A percentile compares a stretch with the other conserved stretches of the same genome.
These are phyloP conservation scores for Lymantria monacha DNA, from an alignment of 2,888 invertebrate genomes.

Conservation along the genomic window DNA sequence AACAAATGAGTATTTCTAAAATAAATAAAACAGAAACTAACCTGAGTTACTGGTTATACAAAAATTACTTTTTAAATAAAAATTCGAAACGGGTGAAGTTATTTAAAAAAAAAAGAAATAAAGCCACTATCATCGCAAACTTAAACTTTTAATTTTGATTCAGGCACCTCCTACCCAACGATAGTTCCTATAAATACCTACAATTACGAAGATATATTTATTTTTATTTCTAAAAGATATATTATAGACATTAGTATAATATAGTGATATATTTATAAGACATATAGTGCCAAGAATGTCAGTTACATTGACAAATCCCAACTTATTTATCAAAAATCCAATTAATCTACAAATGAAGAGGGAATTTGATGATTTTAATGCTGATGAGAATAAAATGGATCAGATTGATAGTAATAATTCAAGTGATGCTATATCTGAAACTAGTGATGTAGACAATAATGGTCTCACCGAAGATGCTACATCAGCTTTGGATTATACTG, in stretches of 20 bases:
- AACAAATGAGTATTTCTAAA: too few relatives aligned
- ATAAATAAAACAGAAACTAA: too few relatives aligned
- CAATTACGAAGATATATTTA: conserved; percentile 75
- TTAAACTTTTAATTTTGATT: conserved; percentile 44
- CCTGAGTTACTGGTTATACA: too few relatives aligned
- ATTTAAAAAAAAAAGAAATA: conserved; percentile 5
- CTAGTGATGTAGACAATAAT: conserved; percentile 70
- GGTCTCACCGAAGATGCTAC: conserved; percentile 55
- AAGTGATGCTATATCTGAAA: conserved; percentile 69
- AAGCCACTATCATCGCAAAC: background rate
- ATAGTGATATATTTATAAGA: conserved; percentile 52
- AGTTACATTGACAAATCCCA: conserved; percentile 66
- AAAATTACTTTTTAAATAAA: background rate
- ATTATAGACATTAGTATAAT: conserved; percentile 55
- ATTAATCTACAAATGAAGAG: conserved; percentile 74
- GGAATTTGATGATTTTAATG: conserved; percentile 66
- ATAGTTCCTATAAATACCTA: conserved; percentile 83
- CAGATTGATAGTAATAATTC: conserved; percentile 65
- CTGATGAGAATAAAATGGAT: conserved; percentile 60
- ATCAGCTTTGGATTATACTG: conserved; percentile 66
- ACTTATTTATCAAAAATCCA: conserved; percentile 65
- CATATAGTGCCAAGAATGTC: conserved; percentile 69
- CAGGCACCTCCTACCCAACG: conserved; percentile 81
- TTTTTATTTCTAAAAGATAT: conserved; percentile 65
- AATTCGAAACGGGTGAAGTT: conserved; percentile 45